Evolutionary conservation across 2,113 vertebrate species (phyloP).

Genomic region (Seriola rivoliana): DNA sequence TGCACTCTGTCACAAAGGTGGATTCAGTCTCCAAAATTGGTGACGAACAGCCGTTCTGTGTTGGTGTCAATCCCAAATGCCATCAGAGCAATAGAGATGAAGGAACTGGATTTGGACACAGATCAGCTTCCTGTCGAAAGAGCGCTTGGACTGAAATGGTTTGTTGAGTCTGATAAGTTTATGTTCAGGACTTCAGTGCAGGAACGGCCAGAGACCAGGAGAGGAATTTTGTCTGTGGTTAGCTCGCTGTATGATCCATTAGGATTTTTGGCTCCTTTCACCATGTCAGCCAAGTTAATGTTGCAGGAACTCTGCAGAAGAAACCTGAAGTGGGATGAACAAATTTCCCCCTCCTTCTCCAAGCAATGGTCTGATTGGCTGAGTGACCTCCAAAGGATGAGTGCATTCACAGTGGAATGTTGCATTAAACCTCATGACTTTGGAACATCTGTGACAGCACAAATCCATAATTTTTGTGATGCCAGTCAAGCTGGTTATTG

Average conservation of each 20-base stretch:
- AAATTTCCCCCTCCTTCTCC: neutral
- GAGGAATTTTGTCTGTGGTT: slow-evolving; percentile 11
- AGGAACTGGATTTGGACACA: slow-evolving; percentile 5
- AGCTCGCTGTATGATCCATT: slow-evolving; percentile 5
- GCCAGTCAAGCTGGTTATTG: slow-evolving; percentile 27
- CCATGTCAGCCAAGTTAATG: slow-evolving; percentile 15
- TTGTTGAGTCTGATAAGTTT: neutral
- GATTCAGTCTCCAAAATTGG: slow-evolving; percentile 27
- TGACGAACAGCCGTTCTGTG: slow-evolving; percentile 13
- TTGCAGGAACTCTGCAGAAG: slow-evolving; percentile 32
- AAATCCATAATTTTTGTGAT: neutral
- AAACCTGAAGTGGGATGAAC: slow-evolving; percentile 22
- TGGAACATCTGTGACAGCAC: slow-evolving; percentile 3
- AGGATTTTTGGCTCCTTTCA: slow-evolving; percentile 21
- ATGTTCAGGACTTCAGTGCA: neutral
- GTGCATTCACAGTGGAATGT: neutral
- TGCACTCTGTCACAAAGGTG: slow-evolving; percentile 3
- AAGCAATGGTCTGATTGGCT: neutral
- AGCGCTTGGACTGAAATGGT: slow-evolving; percentile 2
- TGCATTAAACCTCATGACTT: neutral
- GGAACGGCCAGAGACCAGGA: no score
- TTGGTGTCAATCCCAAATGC: neutral
- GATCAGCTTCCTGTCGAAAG: neutral
- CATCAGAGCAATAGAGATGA: neutral
- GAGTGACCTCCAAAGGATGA: neutral